Evolutionary conservation across 2,113 vertebrate species (phyloP), one percentile per base, ranked within the genome.

Genomic region (Tretioscincus oriximinensis): DNA sequence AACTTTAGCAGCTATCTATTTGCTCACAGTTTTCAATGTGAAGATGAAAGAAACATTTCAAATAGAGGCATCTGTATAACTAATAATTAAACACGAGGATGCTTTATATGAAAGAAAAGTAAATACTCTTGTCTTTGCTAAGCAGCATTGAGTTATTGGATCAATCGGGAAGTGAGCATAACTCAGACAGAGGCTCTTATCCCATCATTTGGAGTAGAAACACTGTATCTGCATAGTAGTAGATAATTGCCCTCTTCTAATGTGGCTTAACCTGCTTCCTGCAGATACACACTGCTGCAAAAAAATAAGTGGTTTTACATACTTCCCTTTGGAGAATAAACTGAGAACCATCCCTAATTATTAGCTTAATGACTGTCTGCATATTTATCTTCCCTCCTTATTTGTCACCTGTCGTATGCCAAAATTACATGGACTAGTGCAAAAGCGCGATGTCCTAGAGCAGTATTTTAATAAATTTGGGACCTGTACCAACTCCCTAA

Each of bases 11-110:
- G 83, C 51, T 82, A 88, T 79, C 72, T 58, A n/a, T 80, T 87
- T 89, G 60, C 88, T 86, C 87, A 86, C 67, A 83, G 69, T 81
- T 60, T 87, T 74, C 84, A 75, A 90, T 88, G 87, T 83, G 81
- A 41, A 88, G 90, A 71, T 69, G 86, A 80, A 86, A 90, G 58
- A 12, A 90, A 86, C 83, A 90, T 85, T 92, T 80, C 60, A 47
- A 81, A 82, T 45, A 93, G 83, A 84, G 81, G 91, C 88, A 85
- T 81, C 88, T 86, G 81, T 85, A 1, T 88, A 73, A 81, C 60
- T 45, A 63, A 73, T 66, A 45, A 87, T 71, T 81, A 91, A 89
- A 77, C 60, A 67, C 64, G 67, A 68, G 67, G 26, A 26, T 35
- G 28, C 20, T 9, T 73, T 73, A 73, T n/a, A 28, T 20, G 5